phyloP scores from a whole-genome alignment of 2,888 invertebrate genomes.

The Amphipoea oculea region DNA sequence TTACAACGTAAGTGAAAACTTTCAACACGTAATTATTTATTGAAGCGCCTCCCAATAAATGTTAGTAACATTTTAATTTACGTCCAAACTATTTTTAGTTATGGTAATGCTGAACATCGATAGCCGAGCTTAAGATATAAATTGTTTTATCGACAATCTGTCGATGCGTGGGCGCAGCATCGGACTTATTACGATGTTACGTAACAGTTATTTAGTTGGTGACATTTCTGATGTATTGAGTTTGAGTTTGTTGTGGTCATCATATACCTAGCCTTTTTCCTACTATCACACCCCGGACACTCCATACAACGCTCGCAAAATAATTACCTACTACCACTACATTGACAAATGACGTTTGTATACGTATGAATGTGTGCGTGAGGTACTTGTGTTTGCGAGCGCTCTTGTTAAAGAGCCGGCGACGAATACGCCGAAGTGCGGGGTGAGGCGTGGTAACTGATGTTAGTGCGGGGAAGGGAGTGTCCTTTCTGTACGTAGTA shows the following conservation, averaged over 20 bases:
- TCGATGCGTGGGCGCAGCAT: constrained; percentile 64
- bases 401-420: too few relatives aligned
- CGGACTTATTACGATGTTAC: constrained; percentile 54
- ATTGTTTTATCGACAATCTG: constrained; percentile 71
- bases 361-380: too few relatives aligned
- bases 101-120: constrained; percentile 66
- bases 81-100: constrained; percentile 64
- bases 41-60: constrained; percentile 52
- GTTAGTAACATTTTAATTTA: constrained; percentile 67
- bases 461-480: too few relatives aligned
- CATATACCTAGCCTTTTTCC: too few relatives aligned
- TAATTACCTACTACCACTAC: too few relatives aligned
- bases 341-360: too few relatives aligned
- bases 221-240: constrained; percentile 61
- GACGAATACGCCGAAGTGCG: too few relatives aligned
- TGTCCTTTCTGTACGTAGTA: too few relatives aligned
- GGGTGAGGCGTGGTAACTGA: too few relatives aligned
- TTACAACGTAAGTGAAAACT: constrained; percentile 44
- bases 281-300: too few relatives aligned
- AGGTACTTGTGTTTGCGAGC: too few relatives aligned
- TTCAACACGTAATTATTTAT: constrained; percentile 64
- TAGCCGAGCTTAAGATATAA: constrained; percentile 64
- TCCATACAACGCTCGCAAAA: too few relatives aligned
- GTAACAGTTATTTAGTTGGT: constrained; percentile 62
- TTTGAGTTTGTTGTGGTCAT: constrained; percentile 22